Base-by-base conservation (phyloP, 1,140 invertebrate species). In the Zelostemma sp. region DNA sequence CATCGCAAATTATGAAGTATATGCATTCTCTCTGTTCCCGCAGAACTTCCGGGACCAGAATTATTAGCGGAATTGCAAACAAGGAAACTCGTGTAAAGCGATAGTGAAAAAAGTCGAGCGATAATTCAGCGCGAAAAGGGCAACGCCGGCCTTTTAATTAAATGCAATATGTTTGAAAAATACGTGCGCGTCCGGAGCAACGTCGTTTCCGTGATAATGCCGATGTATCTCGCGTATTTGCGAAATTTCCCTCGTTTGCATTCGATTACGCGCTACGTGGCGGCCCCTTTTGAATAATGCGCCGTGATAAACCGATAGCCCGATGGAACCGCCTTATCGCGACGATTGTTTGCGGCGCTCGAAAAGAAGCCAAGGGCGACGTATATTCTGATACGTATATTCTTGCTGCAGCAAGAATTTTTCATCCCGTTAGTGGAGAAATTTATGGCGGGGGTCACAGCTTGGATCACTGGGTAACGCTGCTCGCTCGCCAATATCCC, bases 391-490 rank as follows among this genome's bases (percentile, higher is more conserved):
- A n/a, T n/a, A n/a, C n/a, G n/a, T n/a, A n/a, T n/a, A n/a, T n/a
- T n/a, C n/a, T 47, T 19, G 51, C 53, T 41, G 33, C 19, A 17
- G 15, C 5, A n/a, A 54, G 68, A 75, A 75, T 75, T 75, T 75
- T 74, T 72, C 72, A 68, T 74, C 73, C 68, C 68, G 49, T 58
- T 72, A 60, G 41, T 28, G 45, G 25, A 50, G 25, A 74, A 74
- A 75, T 75, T 75, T 75, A 75, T 75, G 64, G 73, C 57, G 25
- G 41, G 18, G 73, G 73, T 75, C 73, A 74, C 72, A 74, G 73
- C 72, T 74, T 75, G 73, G 73, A 75, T 74, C 73, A 72, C 68
- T 72, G 71, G 74, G 72, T 73, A 74, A 25, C 72, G 70, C 66
- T 62, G 61, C 68, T 68, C 59, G 63, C 56, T 60, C 72, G 71